phyloP scores from a whole-genome alignment of 2,888 invertebrate genomes.

The Stenodema calcarata region DNA sequence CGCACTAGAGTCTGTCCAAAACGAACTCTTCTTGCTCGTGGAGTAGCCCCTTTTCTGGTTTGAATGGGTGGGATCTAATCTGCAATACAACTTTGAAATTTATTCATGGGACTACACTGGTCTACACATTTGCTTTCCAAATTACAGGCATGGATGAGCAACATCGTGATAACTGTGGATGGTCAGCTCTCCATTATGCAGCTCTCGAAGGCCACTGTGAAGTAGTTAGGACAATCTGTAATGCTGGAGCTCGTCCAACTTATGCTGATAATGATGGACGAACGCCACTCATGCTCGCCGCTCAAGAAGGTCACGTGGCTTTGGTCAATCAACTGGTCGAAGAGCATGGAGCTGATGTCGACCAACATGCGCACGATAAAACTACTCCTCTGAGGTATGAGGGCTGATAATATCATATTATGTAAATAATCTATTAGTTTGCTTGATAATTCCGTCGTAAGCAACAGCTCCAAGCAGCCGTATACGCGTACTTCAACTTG shows the following conservation, averaged over 20 bases:
- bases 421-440: too few species aligned
- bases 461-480: too few species aligned
- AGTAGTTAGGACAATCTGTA: conserved; percentile 80
- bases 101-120: too few species aligned
- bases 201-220: conserved; percentile 91
- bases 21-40: background rate
- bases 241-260: conserved; percentile 87
- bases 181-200: conserved; percentile 96
- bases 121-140: background rate
- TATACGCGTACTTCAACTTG: too few species aligned
- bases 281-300: conserved; percentile 83
- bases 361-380: conserved; percentile 88
- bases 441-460: too few species aligned
- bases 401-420: too few species aligned
- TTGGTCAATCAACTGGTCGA: conserved; percentile 73
- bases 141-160: conserved; percentile 75
- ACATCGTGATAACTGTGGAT: conserved; percentile 91
- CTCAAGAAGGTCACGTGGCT: conserved; percentile 84
- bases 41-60: too few species aligned
- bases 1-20: too few species aligned
- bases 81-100: too few species aligned
- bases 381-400: conserved; percentile 79
- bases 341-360: conserved; percentile 78
- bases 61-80: too few species aligned
- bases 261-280: conserved; percentile 92